Conservation (phyloP, 92 coral and sea anemone species). For the Muricea muricata region DNA sequence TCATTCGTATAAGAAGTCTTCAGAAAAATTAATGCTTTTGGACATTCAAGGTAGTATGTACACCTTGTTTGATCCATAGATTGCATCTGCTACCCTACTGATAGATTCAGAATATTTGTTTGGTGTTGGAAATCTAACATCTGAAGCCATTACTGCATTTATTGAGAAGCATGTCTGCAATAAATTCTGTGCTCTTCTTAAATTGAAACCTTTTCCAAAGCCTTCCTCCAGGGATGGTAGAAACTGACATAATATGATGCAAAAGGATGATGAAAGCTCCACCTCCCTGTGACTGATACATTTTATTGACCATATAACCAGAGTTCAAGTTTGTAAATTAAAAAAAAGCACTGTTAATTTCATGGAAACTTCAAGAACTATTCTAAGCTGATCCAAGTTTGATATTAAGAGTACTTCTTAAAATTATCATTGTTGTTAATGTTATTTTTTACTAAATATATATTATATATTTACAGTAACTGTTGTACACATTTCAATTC, state of each 20-base stretch:
- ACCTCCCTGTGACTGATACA: too few species aligned
- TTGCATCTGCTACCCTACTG: conserved; percentile 48
- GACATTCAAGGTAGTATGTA: conserved; percentile 62
- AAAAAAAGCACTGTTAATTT: too few species aligned
- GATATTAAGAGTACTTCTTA: too few species aligned
- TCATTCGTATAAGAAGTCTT: conserved; percentile 62
- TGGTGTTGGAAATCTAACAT: conserved; percentile 68
- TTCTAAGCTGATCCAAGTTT: too few species aligned
- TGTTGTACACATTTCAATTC: too few species aligned
- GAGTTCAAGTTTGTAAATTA: too few species aligned
- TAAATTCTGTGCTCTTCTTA: conserved; percentile 42
- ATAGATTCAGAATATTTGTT: conserved; percentile 58
- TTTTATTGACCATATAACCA: too few species aligned
- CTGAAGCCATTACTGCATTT: conserved; percentile 51
- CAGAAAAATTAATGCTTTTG: conserved; percentile 57
- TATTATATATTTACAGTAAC: too few species aligned
- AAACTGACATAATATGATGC: background rate
- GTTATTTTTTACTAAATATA: too few species aligned
- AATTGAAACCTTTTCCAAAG: conserved; percentile 48
- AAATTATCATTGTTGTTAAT: too few species aligned
- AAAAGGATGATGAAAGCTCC: background rate
- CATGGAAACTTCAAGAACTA: too few species aligned
- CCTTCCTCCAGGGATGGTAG: background rate
- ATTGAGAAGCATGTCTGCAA: conserved; percentile 59
- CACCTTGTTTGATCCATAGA: conserved; percentile 67